Conservation (phyloP, 2,797 vertebrate species). For the Dicrostonyx torquatus region DNA sequence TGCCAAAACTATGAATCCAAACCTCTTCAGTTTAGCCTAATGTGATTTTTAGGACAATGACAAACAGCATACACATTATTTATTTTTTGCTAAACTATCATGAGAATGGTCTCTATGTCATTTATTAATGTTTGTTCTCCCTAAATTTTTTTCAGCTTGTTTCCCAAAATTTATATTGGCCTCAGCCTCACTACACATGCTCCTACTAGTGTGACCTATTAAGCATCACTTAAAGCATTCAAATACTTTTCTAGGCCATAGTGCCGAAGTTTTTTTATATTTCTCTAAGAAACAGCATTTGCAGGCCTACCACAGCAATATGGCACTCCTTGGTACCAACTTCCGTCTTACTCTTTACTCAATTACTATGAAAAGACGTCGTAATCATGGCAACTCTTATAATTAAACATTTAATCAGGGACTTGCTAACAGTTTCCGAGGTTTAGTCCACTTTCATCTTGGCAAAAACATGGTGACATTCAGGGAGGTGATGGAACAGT, state of each 20-base stretch:
- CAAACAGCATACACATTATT: neutral
- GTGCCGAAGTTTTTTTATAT: neutral
- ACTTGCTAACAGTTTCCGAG: neutral
- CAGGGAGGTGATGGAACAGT: neutral
- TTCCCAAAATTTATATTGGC: neutral
- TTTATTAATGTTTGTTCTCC: neutral
- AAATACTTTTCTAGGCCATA: too few relatives aligned
- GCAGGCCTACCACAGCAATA: neutral
- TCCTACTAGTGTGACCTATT: neutral
- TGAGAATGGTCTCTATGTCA: neutral
- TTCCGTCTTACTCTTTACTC: neutral
- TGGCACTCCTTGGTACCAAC: neutral
- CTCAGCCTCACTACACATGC: neutral
- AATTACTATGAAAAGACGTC: neutral
- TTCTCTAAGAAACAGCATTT: neutral
- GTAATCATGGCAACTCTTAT: neutral
- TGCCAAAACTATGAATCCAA: neutral
- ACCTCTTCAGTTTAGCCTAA: neutral
- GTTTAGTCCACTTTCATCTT: neutral
- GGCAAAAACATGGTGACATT: neutral
- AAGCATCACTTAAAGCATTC: neutral
- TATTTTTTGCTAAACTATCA: neutral
- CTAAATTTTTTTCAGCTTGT: neutral
- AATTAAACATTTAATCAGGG: neutral
- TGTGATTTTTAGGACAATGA: neutral